Percentiles rank a stretch among this genome's conserved stretches.
Conservation (phyloP, 2,888 invertebrate species). For the Priocnemis perturbator region DNA sequence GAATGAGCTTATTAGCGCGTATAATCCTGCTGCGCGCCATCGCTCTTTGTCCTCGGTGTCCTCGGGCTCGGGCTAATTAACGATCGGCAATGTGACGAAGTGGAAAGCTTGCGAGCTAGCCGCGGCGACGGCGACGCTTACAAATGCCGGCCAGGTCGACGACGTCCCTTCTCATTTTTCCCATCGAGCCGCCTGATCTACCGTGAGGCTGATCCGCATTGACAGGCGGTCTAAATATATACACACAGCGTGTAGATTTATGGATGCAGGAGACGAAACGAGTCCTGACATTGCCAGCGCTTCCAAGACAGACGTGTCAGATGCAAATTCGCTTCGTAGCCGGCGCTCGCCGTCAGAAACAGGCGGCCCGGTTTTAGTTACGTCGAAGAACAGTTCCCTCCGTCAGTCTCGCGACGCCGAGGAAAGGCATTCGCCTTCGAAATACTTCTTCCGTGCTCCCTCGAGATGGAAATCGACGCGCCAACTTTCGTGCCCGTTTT, state of each 20-base stretch:
- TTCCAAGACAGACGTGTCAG: slow-evolving; percentile 45
- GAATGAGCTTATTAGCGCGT: no score
- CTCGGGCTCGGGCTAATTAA: no score
- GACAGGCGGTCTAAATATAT: slow-evolving; percentile 10
- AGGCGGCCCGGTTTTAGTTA: slow-evolving; percentile 37
- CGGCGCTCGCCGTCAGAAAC: slow-evolving; percentile 30
- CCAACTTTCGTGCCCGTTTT: no score
- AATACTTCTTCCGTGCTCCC: no score
- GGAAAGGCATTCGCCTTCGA: no score
- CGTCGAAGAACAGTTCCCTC: slow-evolving; percentile 28
- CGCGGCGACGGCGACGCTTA: not conserved
- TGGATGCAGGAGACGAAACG: slow-evolving; percentile 21
- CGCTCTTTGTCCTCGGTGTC: no score
- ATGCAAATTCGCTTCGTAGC: slow-evolving; percentile 30
- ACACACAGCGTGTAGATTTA: slow-evolving; percentile 1
- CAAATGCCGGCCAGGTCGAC: not conserved
- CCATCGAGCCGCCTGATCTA: slow-evolving; percentile 15
- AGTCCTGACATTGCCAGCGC: slow-evolving; percentile 22
- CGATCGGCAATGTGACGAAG: no score
- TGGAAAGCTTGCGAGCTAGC: no score
- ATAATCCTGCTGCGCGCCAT: no score
- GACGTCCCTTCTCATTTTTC: not conserved
- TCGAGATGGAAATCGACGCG: no score
- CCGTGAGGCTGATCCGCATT: slow-evolving; percentile 10
- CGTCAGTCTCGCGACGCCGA: no score